phyloP scores from a whole-genome alignment of 1,140 invertebrate species.

The Caenorhabditis briggsae region DNA sequence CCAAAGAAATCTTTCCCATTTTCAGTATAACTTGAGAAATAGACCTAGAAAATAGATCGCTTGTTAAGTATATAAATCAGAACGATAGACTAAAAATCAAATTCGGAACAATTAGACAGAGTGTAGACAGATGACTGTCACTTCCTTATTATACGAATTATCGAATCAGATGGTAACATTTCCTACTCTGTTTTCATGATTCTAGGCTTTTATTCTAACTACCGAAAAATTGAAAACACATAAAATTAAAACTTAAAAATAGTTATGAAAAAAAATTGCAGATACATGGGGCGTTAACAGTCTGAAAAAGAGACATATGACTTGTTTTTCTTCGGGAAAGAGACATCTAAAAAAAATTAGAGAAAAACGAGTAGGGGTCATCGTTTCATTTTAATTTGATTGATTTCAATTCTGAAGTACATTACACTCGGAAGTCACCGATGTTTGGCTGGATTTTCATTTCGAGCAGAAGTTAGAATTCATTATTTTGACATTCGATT shows the following conservation, averaged over 20 bases:
- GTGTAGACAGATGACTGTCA: neutral
- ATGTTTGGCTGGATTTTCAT: neutral
- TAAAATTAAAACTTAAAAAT: neutral
- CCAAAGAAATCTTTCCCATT: too few species aligned
- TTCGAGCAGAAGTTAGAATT: neutral
- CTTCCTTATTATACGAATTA: neutral
- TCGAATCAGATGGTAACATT: neutral
- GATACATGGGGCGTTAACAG: neutral
- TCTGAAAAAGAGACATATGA: neutral
- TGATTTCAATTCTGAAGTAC: conserved; percentile 3
- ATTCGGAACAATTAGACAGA: neutral
- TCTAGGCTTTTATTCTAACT: neutral
- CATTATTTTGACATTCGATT: neutral
- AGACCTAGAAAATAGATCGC: too few species aligned
- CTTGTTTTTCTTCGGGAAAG: neutral
- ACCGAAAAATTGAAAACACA: neutral
- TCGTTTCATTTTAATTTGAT: conserved; percentile 37
- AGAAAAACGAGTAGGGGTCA: neutral
- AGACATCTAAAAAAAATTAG: neutral
- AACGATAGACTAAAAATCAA: neutral
- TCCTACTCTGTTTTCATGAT: neutral
- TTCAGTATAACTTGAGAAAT: too few species aligned
- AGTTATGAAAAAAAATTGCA: neutral
- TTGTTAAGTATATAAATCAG: neutral
- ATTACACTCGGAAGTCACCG: conserved; percentile 10